These are phyloP conservation scores for Apamea crenata DNA, from an alignment of 2,888 invertebrate genomes.

Conservation along the genomic window DNA sequence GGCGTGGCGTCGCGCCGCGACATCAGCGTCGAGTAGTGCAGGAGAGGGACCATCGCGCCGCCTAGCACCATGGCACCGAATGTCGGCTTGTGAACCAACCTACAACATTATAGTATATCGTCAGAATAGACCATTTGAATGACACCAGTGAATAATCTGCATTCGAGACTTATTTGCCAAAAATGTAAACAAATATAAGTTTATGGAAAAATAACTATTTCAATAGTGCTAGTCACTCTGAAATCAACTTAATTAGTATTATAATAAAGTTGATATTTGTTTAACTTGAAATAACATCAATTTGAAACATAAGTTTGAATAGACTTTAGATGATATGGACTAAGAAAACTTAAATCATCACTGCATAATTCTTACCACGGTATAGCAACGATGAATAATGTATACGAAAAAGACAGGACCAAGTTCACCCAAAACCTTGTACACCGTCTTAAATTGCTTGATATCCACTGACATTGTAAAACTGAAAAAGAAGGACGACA, in stretches of 20 bases:
- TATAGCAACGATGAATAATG: constrained; percentile 83
- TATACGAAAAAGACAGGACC: constrained; percentile 86
- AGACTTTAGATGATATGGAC: not conserved
- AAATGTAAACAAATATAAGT: too few relatives aligned
- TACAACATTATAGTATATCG: constrained; percentile 43
- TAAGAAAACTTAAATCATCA: not conserved
- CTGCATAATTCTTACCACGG: constrained; percentile 81
- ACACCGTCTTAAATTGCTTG: constrained; percentile 82
- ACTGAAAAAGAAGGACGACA: constrained; percentile 76
- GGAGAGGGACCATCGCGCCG: constrained; percentile 78
- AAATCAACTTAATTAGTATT: too few relatives aligned
- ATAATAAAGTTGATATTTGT: too few relatives aligned
- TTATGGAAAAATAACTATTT: too few relatives aligned
- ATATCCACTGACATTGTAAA: constrained; percentile 84
- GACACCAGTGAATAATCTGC: not conserved
- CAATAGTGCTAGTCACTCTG: too few relatives aligned
- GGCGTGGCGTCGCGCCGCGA: constrained; percentile 72
- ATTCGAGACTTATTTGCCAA: too few relatives aligned
- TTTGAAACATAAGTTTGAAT: too few relatives aligned
- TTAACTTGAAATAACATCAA: too few relatives aligned
- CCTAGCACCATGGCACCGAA: constrained; percentile 81
- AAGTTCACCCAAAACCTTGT: constrained; percentile 85
- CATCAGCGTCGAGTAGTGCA: constrained; percentile 84
- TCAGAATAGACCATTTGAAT: not conserved
- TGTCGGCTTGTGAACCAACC: constrained; percentile 84